Percentiles rank a stretch among this genome's conserved stretches.
Evolutionary conservation across 2,113 vertebrate genomes (phyloP).

Genomic region (Gobius niger): DNA sequence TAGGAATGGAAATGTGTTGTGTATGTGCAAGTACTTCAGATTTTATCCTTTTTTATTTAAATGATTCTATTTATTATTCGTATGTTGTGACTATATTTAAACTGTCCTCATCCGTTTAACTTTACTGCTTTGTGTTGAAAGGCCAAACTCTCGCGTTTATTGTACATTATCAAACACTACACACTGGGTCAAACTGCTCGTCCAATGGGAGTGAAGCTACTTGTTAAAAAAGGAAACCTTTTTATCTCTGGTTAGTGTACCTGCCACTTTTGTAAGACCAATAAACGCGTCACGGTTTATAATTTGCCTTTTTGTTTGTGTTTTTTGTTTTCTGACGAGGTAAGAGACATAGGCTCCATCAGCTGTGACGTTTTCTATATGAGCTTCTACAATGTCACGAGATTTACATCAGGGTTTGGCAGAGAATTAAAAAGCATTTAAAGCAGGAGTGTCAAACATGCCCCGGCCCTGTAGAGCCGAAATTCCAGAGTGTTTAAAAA

Average conservation of each 20-base stretch:
- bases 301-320: neutral
- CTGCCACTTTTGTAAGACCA: neutral
- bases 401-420: neutral
- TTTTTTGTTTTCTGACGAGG: too few relatives aligned
- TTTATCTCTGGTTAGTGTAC: neutral
- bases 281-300: conserved; percentile 4
- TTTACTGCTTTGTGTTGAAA: neutral
- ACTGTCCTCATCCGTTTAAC: neutral
- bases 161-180: neutral
- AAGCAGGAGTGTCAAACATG: too few relatives aligned
- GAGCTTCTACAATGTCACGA: too few relatives aligned
- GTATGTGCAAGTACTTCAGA: conserved; percentile 17
- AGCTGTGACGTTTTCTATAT: too few relatives aligned
- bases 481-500: too few relatives aligned
- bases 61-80: conserved; percentile 23
- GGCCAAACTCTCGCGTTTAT: neutral
- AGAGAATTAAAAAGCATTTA: too few relatives aligned
- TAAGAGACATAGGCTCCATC: too few relatives aligned
- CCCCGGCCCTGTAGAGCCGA: too few relatives aligned
- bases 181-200: neutral
- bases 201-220: neutral
- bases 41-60: conserved; percentile 55
- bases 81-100: neutral
- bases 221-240: neutral
- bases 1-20: conserved; percentile 8